Evolutionary conservation across 2,113 vertebrate species (phyloP).

Genomic region (Gnathonemus echidnorhynchus): DNA sequence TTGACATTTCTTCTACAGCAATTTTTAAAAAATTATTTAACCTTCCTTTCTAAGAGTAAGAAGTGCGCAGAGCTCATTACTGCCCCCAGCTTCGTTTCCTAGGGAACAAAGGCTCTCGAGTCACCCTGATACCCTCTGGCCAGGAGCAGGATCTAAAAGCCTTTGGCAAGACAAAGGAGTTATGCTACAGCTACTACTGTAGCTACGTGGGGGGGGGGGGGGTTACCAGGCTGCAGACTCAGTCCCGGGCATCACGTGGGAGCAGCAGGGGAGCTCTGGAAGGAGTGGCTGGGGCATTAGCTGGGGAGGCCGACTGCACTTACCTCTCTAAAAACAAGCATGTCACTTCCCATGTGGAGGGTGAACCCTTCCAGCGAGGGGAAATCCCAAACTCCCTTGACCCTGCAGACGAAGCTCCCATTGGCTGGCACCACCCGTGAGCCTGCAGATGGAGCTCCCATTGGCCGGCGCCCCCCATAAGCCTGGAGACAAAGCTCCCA

Average conservation of each 20-base stretch:
- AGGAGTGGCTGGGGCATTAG: not conserved
- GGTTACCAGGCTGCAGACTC: not conserved
- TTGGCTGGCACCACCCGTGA: not conserved
- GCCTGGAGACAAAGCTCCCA: not conserved
- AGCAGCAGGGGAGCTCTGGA: not conserved
- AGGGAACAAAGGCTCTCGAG: conserved; percentile 48
- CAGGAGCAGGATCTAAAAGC: conserved; percentile 35
- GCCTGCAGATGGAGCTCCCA: not conserved
- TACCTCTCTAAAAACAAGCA: not conserved
- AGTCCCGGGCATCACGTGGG: not conserved
- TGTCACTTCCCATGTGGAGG: not conserved
- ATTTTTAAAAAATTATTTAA: conserved; percentile 22
- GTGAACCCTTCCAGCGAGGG: not conserved
- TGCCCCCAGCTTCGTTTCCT: conserved; percentile 53
- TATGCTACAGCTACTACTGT: conserved; percentile 30
- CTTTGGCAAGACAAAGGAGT: conserved; percentile 29
- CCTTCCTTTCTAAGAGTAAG: conserved; percentile 42
- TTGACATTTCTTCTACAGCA: conserved; percentile 29
- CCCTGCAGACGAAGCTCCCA: not conserved
- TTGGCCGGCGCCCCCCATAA: not conserved
- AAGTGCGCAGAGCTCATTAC: conserved; percentile 45
- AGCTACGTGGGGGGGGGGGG: not conserved
- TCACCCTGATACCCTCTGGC: not conserved
- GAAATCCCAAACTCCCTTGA: not conserved
- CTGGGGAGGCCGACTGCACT: not conserved